Evolutionary conservation across 2,797 vertebrate species (phyloP).

Genomic region (Coreius guichenoti): DNA sequence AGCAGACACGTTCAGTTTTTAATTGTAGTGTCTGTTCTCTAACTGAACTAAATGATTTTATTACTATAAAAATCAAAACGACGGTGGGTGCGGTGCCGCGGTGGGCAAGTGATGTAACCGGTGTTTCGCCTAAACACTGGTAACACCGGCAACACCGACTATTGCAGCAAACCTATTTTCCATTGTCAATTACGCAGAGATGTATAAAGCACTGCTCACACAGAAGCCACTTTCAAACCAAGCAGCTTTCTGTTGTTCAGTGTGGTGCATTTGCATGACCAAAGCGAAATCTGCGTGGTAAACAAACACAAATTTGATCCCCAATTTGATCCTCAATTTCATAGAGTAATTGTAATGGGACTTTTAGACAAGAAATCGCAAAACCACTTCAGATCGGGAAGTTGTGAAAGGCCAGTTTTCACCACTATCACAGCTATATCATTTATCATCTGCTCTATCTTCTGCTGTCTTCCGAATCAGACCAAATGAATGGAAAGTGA

Average conservation of each 20-base stretch:
- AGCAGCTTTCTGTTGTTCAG: neutral
- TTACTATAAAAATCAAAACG: too few relatives aligned
- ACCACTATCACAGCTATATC: neutral
- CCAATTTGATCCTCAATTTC: neutral
- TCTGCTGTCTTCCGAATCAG: constrained; percentile 28
- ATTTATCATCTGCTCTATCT: neutral
- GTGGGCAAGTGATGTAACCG: too few relatives aligned
- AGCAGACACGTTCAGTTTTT: too few relatives aligned
- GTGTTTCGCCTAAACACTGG: too few relatives aligned
- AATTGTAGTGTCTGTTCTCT: too few relatives aligned
- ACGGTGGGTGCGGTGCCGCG: too few relatives aligned
- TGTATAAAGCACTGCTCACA: neutral
- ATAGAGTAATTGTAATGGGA: neutral
- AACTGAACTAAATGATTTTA: too few relatives aligned
- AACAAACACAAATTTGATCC: neutral
- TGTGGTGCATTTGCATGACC: neutral
- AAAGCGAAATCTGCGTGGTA: neutral
- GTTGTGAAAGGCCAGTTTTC: constrained; percentile 1
- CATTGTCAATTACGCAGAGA: neutral
- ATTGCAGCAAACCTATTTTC: too few relatives aligned
- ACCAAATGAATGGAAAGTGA: constrained; percentile 41
- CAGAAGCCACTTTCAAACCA: neutral
- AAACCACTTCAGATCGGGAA: neutral
- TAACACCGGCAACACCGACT: too few relatives aligned
- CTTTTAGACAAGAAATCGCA: neutral